Conservation (phyloP, 1,140 invertebrate genomes). For the Heterodera schachtii region DNA sequence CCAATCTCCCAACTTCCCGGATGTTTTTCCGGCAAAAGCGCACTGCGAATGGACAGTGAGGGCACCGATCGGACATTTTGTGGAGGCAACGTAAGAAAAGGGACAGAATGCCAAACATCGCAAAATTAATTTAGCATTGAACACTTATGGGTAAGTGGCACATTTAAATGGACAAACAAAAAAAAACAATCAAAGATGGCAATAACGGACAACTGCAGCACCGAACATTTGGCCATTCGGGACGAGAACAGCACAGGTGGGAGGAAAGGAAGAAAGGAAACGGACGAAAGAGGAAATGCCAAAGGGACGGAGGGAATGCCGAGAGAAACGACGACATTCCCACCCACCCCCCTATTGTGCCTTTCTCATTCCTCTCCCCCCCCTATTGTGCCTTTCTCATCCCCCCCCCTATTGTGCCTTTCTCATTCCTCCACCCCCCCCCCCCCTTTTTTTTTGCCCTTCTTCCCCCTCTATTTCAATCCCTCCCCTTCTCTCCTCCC, state of each 20-base stretch:
- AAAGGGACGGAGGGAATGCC: too few relatives aligned
- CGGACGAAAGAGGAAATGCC: too few relatives aligned
- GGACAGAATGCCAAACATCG: not conserved
- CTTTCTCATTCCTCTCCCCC: too few relatives aligned
- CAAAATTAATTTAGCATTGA: constrained; percentile 12
- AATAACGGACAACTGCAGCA: constrained; percentile 49
- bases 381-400: too few relatives aligned
- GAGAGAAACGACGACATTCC: too few relatives aligned
- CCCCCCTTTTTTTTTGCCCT: too few relatives aligned
- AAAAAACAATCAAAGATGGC: constrained; percentile 27
- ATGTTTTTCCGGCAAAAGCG: constrained; percentile 49
- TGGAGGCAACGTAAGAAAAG: constrained; percentile 44
- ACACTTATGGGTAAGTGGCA: constrained; percentile 14
- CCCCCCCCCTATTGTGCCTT: not conserved
- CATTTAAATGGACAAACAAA: too few relatives aligned
- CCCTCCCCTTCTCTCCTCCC: not conserved
- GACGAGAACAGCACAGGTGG: constrained; percentile 58
- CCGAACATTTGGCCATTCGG: constrained; percentile 46
- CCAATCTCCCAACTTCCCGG: constrained; percentile 53
- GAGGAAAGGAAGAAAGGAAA: not conserved
- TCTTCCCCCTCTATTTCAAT: too few relatives aligned
- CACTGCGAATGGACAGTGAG: constrained; percentile 58
- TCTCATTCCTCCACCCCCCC: not conserved
- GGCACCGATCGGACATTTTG: constrained; percentile 59
- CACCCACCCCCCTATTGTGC: too few relatives aligned